These are phyloP conservation scores for Tiliacea aurago DNA, from an alignment of 2,888 invertebrate species.

Conservation along the genomic window DNA sequence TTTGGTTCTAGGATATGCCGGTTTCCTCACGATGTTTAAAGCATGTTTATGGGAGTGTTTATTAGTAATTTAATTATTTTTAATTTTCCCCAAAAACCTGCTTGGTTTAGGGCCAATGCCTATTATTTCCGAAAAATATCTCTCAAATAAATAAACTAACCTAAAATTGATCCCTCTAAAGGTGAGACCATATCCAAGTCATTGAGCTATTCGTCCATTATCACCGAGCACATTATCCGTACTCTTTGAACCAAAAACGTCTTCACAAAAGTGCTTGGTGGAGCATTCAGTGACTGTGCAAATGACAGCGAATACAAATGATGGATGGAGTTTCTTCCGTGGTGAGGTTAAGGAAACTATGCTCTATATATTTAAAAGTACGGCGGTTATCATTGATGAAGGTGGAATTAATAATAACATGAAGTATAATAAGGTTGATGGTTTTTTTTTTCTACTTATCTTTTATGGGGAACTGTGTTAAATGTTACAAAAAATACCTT, in stretches of 20 bases:
- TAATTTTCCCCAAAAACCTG: too few species aligned
- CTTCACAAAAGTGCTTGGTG: constrained; percentile 59
- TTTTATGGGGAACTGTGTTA: too few species aligned
- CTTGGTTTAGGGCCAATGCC: too few species aligned
- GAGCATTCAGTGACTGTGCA: constrained; percentile 59
- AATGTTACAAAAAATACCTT: too few species aligned
- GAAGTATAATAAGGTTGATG: neutral
- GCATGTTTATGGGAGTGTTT: too few species aligned
- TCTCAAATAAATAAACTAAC: constrained; percentile 18
- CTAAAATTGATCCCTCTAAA: constrained; percentile 26
- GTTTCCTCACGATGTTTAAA: too few species aligned
- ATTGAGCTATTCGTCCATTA: constrained; percentile 57
- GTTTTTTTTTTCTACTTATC: too few species aligned
- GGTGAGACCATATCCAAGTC: constrained; percentile 21
- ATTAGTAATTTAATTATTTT: too few species aligned
- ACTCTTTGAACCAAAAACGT: constrained; percentile 60
- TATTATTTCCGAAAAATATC: neutral
- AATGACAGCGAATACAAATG: constrained; percentile 63
- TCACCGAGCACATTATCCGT: constrained; percentile 58
- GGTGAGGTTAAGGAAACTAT: constrained; percentile 46
- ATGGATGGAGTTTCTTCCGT: constrained; percentile 54
- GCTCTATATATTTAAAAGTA: constrained; percentile 39
- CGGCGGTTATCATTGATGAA: constrained; percentile 23
- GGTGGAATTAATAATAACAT: constrained; percentile 8
- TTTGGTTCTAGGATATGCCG: too few species aligned